Evolutionary conservation across 2,113 vertebrate genomes (phyloP).

Genomic region (Caranx ignobilis): DNA sequence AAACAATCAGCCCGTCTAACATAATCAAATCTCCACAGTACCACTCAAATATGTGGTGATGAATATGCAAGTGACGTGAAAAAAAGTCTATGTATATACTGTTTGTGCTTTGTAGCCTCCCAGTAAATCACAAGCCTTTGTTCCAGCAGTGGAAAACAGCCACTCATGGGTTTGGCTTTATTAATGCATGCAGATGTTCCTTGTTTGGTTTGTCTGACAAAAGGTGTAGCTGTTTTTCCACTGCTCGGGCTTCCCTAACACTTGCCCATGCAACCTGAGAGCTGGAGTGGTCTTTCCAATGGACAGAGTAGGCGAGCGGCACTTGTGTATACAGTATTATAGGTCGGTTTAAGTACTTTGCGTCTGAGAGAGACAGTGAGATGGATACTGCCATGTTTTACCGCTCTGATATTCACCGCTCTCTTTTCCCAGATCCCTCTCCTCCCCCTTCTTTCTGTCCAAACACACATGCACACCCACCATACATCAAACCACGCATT

Average conservation of each 20-base stretch:
- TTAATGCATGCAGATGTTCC: constrained; percentile 17
- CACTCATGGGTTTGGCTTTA: constrained; percentile 1
- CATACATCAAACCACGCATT: constrained; percentile 76
- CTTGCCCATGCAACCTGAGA: constrained; percentile 7
- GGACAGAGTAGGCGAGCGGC: constrained; percentile 1
- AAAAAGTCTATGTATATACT: neutral
- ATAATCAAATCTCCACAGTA: neutral
- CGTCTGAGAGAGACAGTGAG: constrained; percentile 13
- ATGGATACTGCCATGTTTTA: constrained; percentile 39
- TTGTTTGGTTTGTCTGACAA: neutral
- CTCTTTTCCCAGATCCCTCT: constrained; percentile 19
- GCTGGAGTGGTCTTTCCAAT: constrained; percentile 5
- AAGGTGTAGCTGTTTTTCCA: constrained; percentile 12
- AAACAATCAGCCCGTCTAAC: neutral
- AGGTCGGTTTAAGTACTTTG: constrained; percentile 8
- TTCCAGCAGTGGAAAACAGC: constrained; percentile 1
- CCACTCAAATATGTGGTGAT: neutral
- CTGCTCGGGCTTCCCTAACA: constrained; percentile 9
- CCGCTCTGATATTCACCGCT: constrained; percentile 23
- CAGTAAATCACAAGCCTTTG: neutral
- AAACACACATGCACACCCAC: constrained; percentile 10
- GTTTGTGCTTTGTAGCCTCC: neutral
- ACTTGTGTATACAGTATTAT: constrained; percentile 11
- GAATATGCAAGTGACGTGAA: neutral
- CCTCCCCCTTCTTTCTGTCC: neutral